Evolutionary conservation across 2,888 invertebrate genomes (phyloP).

Genomic region (Lordiphosa andalusiaca): DNA sequence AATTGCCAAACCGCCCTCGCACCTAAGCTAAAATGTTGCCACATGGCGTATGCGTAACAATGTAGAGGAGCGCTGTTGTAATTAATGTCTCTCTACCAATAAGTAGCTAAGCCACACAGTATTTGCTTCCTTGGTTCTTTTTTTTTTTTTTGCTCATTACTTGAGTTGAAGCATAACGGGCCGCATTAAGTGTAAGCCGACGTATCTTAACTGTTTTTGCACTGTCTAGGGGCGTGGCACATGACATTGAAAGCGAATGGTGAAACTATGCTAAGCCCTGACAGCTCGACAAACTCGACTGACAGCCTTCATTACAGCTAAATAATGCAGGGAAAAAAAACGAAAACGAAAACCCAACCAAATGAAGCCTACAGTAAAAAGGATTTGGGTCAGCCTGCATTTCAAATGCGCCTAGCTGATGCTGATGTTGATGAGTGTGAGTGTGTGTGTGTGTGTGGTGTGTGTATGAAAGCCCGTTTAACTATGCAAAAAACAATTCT

Average conservation of each 20-base stretch:
- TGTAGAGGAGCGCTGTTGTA: conserved; percentile 48
- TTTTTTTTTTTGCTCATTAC: conserved; percentile 38
- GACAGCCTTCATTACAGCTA: conserved; percentile 65
- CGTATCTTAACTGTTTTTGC: conserved; percentile 16
- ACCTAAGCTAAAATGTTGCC: conserved; percentile 20
- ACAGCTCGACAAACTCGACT: conserved; percentile 49
- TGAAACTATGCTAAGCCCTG: conserved; percentile 65
- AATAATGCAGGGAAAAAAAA: conserved; percentile 59
- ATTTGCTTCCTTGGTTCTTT: not conserved
- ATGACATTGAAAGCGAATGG: conserved; percentile 61
- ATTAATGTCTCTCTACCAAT: conserved; percentile 69
- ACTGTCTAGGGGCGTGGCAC: conserved; percentile 54
- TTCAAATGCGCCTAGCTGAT: conserved; percentile 51
- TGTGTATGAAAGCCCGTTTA: conserved; percentile 28
- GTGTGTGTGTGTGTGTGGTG: conserved; percentile 21
- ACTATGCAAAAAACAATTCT: conserved; percentile 53
- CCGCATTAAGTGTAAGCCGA: conserved; percentile 47
- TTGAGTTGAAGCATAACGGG: conserved; percentile 40
- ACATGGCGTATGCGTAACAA: conserved; percentile 60
- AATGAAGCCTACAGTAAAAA: conserved; percentile 64
- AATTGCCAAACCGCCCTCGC: not conserved
- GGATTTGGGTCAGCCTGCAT: conserved; percentile 68
- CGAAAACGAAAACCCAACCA: conserved; percentile 28
- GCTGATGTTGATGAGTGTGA: conserved; percentile 30
- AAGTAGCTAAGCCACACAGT: conserved; percentile 25